Conservation (phyloP, 2,113 vertebrate species). For the Mandrillus leucophaeus region DNA sequence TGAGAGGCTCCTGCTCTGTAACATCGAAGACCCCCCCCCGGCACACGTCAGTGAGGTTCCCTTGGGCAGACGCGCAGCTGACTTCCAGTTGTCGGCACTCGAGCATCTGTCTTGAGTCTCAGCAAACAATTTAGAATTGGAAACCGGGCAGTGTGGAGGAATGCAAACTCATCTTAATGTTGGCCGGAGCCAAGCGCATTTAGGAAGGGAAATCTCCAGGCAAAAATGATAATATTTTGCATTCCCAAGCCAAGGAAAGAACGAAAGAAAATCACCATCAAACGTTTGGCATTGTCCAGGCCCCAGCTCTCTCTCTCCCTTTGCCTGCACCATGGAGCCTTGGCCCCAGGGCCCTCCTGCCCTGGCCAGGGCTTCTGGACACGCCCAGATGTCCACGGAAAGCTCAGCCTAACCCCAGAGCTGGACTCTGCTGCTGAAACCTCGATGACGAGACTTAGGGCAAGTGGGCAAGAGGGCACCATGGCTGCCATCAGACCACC, state of each 20-base stretch:
- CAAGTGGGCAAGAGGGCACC: background rate
- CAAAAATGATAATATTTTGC: constrained; percentile 60
- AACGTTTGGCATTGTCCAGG: background rate
- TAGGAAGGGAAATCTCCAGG: constrained; percentile 66
- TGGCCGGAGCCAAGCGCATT: constrained; percentile 34
- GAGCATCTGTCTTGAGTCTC: constrained; percentile 59
- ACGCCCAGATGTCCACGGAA: background rate
- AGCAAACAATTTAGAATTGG: constrained; percentile 54
- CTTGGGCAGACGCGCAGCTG: background rate
- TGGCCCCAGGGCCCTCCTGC: background rate
- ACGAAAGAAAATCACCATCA: background rate
- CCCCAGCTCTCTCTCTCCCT: background rate
- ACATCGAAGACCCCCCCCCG: background rate
- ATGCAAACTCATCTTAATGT: constrained; percentile 49
- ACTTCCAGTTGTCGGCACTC: constrained; percentile 19
- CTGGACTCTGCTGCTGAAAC: background rate
- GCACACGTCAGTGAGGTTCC: background rate
- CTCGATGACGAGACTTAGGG: background rate
- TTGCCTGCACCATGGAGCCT: background rate
- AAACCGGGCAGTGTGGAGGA: constrained; percentile 18
- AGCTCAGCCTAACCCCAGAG: background rate
- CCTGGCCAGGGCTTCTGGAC: background rate
- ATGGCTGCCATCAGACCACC: fast-evolving
- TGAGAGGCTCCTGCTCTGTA: background rate
- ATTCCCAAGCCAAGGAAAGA: constrained; percentile 37